Conservation (phyloP, 1,140 invertebrate species). For the Anastrepha ludens region DNA sequence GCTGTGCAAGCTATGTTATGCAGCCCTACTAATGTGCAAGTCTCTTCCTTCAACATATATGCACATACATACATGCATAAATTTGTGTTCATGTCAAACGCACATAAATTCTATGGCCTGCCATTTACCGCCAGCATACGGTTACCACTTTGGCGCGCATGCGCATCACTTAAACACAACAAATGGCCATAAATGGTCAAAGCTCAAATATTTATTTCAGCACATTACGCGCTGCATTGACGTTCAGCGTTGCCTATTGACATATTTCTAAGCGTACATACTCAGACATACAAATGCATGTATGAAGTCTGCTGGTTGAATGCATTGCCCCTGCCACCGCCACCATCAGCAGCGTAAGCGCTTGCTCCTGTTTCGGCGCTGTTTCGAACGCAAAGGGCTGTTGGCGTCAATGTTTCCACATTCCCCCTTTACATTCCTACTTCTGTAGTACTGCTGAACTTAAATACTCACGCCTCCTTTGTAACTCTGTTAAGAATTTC, state of each 20-base stretch:
- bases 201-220: constrained; percentile 50
- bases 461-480: not conserved
- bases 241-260: not conserved
- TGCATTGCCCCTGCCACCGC: not conserved
- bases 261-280: constrained; percentile 17
- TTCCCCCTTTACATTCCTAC: not conserved
- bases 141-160: constrained; percentile 7
- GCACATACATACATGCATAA: not conserved
- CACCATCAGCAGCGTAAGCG: constrained; percentile 5
- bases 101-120: constrained; percentile 51
- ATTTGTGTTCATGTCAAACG: constrained; percentile 48
- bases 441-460: not conserved
- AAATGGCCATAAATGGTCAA: constrained; percentile 49
- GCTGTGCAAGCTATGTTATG: not conserved
- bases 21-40: not conserved
- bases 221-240: constrained; percentile 27
- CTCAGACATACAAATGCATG: not conserved
- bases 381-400: not conserved
- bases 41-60: not conserved
- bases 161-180: constrained; percentile 35
- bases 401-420: constrained; percentile 27
- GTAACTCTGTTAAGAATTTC: not conserved
- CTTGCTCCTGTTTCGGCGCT: constrained; percentile 14
- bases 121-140: constrained; percentile 16
- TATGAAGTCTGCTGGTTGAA: not conserved